Evolutionary conservation across 2,797 vertebrate species (phyloP).

Genomic region (Syncerus caffer): DNA sequence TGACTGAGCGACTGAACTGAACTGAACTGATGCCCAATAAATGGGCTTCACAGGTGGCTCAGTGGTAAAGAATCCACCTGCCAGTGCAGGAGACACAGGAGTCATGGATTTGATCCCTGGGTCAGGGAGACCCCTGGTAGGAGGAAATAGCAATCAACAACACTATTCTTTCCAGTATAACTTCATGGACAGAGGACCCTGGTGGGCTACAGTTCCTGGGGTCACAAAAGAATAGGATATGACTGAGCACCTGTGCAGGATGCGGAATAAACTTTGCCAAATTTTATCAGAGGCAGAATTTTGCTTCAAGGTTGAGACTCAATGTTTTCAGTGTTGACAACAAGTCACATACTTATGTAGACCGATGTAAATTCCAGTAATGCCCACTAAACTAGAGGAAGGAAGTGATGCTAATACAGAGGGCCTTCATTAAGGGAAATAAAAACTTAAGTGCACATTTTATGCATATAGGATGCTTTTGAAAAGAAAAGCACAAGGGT

Average conservation of each 20-base stretch:
- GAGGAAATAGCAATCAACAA: neutral
- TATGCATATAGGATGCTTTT: neutral
- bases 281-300: neutral
- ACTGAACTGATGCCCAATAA: neutral
- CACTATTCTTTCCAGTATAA: neutral
- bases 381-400: no score
- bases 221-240: fast-evolving
- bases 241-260: neutral
- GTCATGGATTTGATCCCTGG: neutral
- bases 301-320: neutral
- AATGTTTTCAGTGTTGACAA: neutral
- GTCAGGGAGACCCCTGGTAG: neutral
- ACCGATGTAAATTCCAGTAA: neutral
- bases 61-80: neutral
- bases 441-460: neutral
- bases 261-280: neutral
- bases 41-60: neutral
- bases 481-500: neutral
- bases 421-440: neutral
- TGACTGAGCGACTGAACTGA: no score
- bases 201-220: neutral
- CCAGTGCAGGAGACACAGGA: neutral
- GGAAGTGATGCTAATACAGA: neutral
- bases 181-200: neutral
- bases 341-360: neutral